Percentiles rank a stretch among this genome's conserved stretches.
Conservation (phyloP, 1,140 invertebrate species). For the Drosophila parvula region DNA sequence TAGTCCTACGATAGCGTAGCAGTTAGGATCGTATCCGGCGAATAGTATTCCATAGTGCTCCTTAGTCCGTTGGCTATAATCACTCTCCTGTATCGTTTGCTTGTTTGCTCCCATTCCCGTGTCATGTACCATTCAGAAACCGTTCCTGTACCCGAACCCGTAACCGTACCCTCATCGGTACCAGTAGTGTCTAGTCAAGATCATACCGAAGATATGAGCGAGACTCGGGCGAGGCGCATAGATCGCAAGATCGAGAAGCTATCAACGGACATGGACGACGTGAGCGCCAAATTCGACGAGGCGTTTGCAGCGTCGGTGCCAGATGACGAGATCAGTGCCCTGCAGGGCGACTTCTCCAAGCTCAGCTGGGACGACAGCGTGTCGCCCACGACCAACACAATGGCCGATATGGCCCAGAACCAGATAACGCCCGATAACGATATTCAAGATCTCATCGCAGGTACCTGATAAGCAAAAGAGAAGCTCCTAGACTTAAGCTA, state of each 20-base stretch:
- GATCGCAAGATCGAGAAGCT: slow-evolving; percentile 87
- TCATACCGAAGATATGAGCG: slow-evolving; percentile 77
- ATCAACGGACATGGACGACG: slow-evolving; percentile 84
- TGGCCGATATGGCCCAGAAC: slow-evolving; percentile 79
- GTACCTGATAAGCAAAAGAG: slow-evolving; percentile 56
- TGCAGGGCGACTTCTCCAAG: slow-evolving; percentile 83
- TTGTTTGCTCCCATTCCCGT: slow-evolving; percentile 59
- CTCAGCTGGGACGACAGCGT: slow-evolving; percentile 84
- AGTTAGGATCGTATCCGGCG: slow-evolving; percentile 37
- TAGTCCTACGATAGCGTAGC: slow-evolving; percentile 48
- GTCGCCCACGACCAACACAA: slow-evolving; percentile 80
- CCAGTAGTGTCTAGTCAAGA: slow-evolving; percentile 60
- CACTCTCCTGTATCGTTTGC: slow-evolving; percentile 64
- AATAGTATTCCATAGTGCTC: slow-evolving; percentile 33
- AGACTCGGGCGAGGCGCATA: slow-evolving; percentile 81
- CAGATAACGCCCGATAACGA: slow-evolving; percentile 83
- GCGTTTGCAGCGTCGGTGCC: slow-evolving; percentile 69
- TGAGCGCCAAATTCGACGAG: slow-evolving; percentile 71
- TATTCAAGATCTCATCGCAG: slow-evolving; percentile 81
- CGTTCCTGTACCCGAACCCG: slow-evolving; percentile 12
- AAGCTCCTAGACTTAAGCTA: slow-evolving; percentile 11
- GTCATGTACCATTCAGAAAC: slow-evolving; percentile 37
- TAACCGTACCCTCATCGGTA: not conserved
- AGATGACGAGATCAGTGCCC: slow-evolving; percentile 78
- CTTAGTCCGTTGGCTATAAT: slow-evolving; percentile 65